Percentiles rank a stretch among this genome's conserved stretches.
These are phyloP conservation scores for Agapetus fuscipes DNA, from an alignment of 2,888 invertebrate species.

Conservation along the genomic window DNA sequence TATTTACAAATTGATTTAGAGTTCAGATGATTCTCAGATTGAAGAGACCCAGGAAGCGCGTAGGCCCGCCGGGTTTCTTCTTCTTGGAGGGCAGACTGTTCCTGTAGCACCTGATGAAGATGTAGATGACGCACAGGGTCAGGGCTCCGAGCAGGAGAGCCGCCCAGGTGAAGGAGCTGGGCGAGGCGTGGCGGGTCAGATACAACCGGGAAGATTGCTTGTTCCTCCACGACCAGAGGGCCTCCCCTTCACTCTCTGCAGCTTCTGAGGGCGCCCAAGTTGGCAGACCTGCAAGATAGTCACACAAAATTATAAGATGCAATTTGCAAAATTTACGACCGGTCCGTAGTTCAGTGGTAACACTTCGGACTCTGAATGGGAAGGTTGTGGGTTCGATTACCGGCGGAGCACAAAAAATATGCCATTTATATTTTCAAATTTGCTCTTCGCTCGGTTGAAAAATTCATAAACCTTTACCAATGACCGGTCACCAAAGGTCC, in stretches of 20 bases:
- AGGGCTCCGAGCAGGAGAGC: constrained; percentile 30
- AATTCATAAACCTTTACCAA: too few relatives aligned
- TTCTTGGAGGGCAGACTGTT: constrained; percentile 33
- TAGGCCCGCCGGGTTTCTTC: too few relatives aligned
- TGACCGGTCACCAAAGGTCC: too few relatives aligned
- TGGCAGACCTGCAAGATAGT: constrained; percentile 19
- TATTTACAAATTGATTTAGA: too few relatives aligned
- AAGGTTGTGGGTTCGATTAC: too few relatives aligned
- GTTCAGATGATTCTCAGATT: too few relatives aligned
- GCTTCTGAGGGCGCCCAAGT: constrained; percentile 29
- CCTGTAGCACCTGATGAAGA: constrained; percentile 30
- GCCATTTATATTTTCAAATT: too few relatives aligned
- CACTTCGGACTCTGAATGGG: too few relatives aligned
- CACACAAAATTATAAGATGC: constrained; percentile 1
- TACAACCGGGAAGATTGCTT: constrained; percentile 38
- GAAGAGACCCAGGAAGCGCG: too few relatives aligned
- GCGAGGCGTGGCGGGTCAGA: constrained; percentile 25
- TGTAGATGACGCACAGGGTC: constrained; percentile 28
- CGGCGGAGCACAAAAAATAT: too few relatives aligned
- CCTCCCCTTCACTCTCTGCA: constrained; percentile 41
- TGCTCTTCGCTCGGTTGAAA: too few relatives aligned
- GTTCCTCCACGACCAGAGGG: constrained; percentile 46
- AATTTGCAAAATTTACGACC: constrained; percentile 1
- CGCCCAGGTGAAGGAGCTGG: constrained; percentile 29
- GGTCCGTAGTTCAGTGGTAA: too few relatives aligned